Evolutionary conservation across 2,888 invertebrate species (phyloP), one percentile per base, ranked within the genome.

Genomic region (Seladonia tumulorum): DNA sequence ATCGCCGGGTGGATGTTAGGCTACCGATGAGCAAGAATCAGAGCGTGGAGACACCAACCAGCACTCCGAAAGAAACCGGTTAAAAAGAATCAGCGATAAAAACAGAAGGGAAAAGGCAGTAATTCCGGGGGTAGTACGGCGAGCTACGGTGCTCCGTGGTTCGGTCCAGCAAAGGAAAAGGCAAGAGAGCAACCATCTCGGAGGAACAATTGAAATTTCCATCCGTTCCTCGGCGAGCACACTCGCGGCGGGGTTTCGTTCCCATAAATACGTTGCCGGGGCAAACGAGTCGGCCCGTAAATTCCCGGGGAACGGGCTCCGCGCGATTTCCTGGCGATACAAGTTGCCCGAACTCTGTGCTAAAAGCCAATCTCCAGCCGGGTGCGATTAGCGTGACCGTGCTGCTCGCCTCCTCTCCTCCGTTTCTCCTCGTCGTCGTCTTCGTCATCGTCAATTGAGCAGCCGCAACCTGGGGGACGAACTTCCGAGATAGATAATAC

Each of bases 341-440:
- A 89, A 89, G 88, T 88, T 89, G 84, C 45, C 83, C 83, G 86
- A 92, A 92, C 91, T 93, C 90, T 86, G 87, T 89, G 91, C 92
- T 93, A 92, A 92, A 92, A 93, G 93, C 92, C 92, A 93, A 93
- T 93, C 90, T 89, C 82, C 89, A 89, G 88, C 85, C 89, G 91
- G 90, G 92, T 90, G 89, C 93, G 92, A 93, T 93, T 93, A 93
- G 93, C 90, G 93, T 92, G 93, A 91, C 92, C 92, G 89, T 90
- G 89, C 76, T 79, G 75, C 68, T 35, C 68, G 8, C 39, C 35
- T 35, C 35, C 10, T 8, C 73, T 78, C 86, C 60, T 86, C 86
- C 79, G 77, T 39, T 79, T 86, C 82, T 82, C 82, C 71, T 86
- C 87, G 82, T 79, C 82, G 78, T 87, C 87, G 86, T 86, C 83